Evolutionary conservation across 1,140 invertebrate species (phyloP).

Genomic region (Mycetomoellerius zeteki): DNA sequence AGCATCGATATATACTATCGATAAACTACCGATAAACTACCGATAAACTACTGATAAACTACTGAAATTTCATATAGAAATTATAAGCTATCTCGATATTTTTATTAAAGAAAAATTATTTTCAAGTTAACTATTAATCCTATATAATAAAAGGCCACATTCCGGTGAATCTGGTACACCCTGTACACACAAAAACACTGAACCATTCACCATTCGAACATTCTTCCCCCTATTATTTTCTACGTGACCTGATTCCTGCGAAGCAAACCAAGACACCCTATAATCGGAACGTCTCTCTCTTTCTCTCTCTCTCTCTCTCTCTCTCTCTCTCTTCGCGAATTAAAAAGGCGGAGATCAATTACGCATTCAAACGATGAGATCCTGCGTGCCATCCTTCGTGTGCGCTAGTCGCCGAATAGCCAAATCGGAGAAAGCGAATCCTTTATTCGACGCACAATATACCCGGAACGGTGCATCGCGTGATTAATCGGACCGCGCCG

Average conservation of each 20-base stretch:
- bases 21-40: too few species aligned
- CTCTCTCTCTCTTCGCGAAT: conserved; percentile 27
- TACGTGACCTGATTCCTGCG: conserved; percentile 11
- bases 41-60: neutral
- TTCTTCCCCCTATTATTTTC: conserved; percentile 23
- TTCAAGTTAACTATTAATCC: neutral
- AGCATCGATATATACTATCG: neutral
- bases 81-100: neutral
- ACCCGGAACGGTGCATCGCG: conserved; percentile 39
- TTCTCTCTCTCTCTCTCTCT: too few species aligned
- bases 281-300: conserved; percentile 8
- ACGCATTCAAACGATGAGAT: neutral
- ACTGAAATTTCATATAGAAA: neutral
- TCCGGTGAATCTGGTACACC: conserved; percentile 14
- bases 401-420: conserved; percentile 38
- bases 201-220: conserved; percentile 15
- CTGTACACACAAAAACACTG: neutral
- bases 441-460: conserved; percentile 50
- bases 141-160: neutral
- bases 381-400: neutral
- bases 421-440: conserved; percentile 54
- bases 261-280: conserved; percentile 4
- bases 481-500: conserved; percentile 44
- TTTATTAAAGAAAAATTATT: neutral
- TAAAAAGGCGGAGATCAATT: conserved; percentile 56